A percentile compares a stretch with the other conserved stretches of the same genome.
Conservation (phyloP, 2,888 invertebrate species). For the Patella depressa region DNA sequence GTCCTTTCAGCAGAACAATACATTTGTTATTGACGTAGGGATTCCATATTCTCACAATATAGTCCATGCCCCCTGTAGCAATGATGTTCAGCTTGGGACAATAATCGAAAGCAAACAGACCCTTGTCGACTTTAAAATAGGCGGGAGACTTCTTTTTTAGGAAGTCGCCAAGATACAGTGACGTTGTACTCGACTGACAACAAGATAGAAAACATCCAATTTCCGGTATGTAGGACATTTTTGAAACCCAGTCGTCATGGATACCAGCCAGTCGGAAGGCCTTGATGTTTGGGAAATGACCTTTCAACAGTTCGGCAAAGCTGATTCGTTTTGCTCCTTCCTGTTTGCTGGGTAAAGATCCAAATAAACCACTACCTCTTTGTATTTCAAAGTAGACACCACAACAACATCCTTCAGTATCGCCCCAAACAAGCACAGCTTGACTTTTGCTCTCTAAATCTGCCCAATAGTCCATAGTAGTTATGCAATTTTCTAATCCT, state of each 20-base stretch:
- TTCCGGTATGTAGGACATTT: slow-evolving; percentile 79
- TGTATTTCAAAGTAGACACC: slow-evolving; percentile 50
- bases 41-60: slow-evolving; percentile 84
- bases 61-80: slow-evolving; percentile 81
- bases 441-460: slow-evolving; percentile 73
- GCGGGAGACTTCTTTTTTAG: slow-evolving; percentile 73
- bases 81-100: slow-evolving; percentile 60
- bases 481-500: slow-evolving; percentile 77
- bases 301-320: slow-evolving; percentile 47
- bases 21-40: slow-evolving; percentile 82
- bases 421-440: slow-evolving; percentile 81
- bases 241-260: slow-evolving; percentile 81
- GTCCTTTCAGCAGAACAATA: slow-evolving; percentile 76
- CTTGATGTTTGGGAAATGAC: slow-evolving; percentile 74
- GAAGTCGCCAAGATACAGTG: slow-evolving; percentile 78
- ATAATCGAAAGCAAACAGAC: slow-evolving; percentile 70
- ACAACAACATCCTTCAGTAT: slow-evolving; percentile 78
- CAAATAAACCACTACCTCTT: slow-evolving; percentile 52
- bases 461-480: slow-evolving; percentile 78
- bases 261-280: slow-evolving; percentile 71
- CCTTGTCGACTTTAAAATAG: slow-evolving; percentile 75
- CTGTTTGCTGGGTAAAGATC: slow-evolving; percentile 41
- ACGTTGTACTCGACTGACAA: slow-evolving; percentile 75
- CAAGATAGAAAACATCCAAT: slow-evolving; percentile 81
- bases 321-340: slow-evolving; percentile 44